A percentile compares a stretch with the other conserved stretches of the same genome.
Evolutionary conservation across 2,888 invertebrate species (phyloP).

Genomic region (Torymus tubicola): DNA sequence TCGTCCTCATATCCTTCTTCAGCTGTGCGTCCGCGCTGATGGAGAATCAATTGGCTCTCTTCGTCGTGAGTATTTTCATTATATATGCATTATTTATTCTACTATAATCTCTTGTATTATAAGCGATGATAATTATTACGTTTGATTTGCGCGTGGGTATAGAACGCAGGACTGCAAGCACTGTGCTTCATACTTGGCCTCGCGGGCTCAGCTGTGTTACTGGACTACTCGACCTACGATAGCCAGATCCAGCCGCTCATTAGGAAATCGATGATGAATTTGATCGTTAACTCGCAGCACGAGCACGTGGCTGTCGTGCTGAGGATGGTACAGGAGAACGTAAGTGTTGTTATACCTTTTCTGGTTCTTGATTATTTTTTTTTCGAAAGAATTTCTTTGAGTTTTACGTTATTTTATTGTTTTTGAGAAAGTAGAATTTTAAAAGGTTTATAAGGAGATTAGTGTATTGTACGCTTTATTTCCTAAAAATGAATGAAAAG

Average conservation of each 20-base stretch:
- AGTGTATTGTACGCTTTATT: too few species aligned
- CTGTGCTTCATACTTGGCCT: constrained; percentile 85
- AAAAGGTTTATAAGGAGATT: too few species aligned
- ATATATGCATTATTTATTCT: background rate
- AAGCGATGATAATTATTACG: background rate
- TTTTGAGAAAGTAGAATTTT: too few species aligned
- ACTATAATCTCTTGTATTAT: background rate
- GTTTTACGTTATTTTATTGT: too few species aligned
- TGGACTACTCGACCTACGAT: constrained; percentile 89
- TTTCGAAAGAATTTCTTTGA: too few species aligned
- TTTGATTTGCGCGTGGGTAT: constrained; percentile 66
- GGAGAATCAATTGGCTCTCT: constrained; percentile 84
- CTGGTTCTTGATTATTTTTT: too few species aligned
- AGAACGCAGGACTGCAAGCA: constrained; percentile 87
- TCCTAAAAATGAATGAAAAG: too few species aligned
- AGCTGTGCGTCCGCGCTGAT: constrained; percentile 90
- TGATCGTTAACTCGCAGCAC: constrained; percentile 88
- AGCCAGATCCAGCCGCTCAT: constrained; percentile 89
- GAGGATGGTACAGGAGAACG: constrained; percentile 90
- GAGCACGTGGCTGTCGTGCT: constrained; percentile 83
- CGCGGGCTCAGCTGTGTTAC: constrained; percentile 85
- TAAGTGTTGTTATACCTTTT: constrained; percentile 75
- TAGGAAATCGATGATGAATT: constrained; percentile 82
- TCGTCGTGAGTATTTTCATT: constrained; percentile 80
- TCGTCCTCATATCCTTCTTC: constrained; percentile 87